Percentiles rank a stretch among this genome's conserved stretches.
Evolutionary conservation across 2,797 vertebrate genomes (phyloP).

Genomic region (Pangasius larnaudii): DNA sequence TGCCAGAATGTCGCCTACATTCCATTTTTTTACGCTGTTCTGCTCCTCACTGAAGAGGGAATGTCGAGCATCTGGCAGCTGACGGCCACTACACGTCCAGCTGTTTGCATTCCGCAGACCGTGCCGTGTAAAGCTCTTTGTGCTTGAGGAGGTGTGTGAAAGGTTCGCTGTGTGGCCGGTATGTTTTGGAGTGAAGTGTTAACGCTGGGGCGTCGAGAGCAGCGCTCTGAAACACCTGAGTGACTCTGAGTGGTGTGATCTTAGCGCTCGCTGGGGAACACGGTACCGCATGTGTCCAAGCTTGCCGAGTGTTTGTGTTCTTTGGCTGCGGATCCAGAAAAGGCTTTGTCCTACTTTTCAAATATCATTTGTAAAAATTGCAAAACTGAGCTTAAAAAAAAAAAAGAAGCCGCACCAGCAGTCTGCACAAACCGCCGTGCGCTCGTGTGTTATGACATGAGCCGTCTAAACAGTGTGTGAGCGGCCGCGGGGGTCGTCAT

Average conservation of each 20-base stretch:
- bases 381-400: background rate
- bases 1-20: background rate
- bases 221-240: conserved; percentile 48
- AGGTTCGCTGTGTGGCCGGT: conserved; percentile 58
- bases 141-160: conserved; percentile 65
- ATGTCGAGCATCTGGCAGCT: conserved; percentile 34
- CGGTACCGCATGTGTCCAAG: conserved; percentile 2
- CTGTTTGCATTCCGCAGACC: conserved; percentile 70
- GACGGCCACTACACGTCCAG: conserved; percentile 60
- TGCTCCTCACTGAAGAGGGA: conserved; percentile 31
- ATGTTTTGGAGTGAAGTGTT: conserved; percentile 59
- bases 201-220: conserved; percentile 61
- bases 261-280: background rate
- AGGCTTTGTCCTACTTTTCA: conserved; percentile 18
- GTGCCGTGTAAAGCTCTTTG: conserved; percentile 62
- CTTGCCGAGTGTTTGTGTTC: conserved; percentile 28
- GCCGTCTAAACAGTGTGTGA: conserved; percentile 62
- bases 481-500: conserved; percentile 66
- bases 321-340: conserved; percentile 25
- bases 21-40: conserved; percentile 8
- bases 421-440: conserved; percentile 64
- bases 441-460: conserved; percentile 72
- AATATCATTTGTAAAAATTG: conserved; percentile 41
- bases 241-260: conserved; percentile 18
- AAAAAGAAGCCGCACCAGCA: background rate